Evolutionary conservation across 2,888 invertebrate species (phyloP).

Genomic region (Belgica antarctica): DNA sequence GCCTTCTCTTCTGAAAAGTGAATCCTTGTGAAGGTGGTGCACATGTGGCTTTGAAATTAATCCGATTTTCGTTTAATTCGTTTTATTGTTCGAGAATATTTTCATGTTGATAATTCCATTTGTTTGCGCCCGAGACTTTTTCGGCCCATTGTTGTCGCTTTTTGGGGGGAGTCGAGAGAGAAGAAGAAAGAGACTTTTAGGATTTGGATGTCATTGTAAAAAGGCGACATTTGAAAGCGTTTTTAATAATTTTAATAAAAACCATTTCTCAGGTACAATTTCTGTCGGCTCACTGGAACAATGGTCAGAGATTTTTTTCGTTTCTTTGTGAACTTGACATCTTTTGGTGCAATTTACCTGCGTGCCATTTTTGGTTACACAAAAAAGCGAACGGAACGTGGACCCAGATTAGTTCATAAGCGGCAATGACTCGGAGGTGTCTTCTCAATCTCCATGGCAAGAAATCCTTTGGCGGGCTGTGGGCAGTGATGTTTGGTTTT

Average conservation of each 20-base stretch:
- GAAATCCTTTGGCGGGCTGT: background rate
- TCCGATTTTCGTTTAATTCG: slow-evolving; percentile 30
- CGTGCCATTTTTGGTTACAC: background rate
- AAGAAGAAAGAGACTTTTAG: background rate
- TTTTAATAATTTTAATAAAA: slow-evolving; percentile 27
- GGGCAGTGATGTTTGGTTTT: background rate
- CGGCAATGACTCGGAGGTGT: slow-evolving; percentile 5
- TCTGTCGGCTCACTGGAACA: slow-evolving; percentile 10
- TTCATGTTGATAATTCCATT: slow-evolving; percentile 21
- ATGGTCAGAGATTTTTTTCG: background rate
- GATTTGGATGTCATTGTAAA: background rate
- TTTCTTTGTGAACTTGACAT: slow-evolving; percentile 28
- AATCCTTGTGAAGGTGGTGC: slow-evolving; percentile 22
- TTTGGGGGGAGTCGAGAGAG: background rate
- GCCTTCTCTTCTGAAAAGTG: background rate
- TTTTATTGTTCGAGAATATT: slow-evolving; percentile 3
- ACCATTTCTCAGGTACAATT: slow-evolving; percentile 22
- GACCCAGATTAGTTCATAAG: slow-evolving; percentile 4
- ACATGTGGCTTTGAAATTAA: slow-evolving; percentile 34
- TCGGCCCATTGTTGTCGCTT: background rate
- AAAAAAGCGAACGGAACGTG: background rate
- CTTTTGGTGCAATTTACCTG: slow-evolving; percentile 16
- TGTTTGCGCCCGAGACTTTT: background rate
- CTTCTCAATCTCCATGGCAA: background rate
- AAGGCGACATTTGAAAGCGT: slow-evolving; percentile 24